Evolutionary conservation across 1,140 invertebrate genomes (phyloP).

Genomic region (Drosophila persimilis): DNA sequence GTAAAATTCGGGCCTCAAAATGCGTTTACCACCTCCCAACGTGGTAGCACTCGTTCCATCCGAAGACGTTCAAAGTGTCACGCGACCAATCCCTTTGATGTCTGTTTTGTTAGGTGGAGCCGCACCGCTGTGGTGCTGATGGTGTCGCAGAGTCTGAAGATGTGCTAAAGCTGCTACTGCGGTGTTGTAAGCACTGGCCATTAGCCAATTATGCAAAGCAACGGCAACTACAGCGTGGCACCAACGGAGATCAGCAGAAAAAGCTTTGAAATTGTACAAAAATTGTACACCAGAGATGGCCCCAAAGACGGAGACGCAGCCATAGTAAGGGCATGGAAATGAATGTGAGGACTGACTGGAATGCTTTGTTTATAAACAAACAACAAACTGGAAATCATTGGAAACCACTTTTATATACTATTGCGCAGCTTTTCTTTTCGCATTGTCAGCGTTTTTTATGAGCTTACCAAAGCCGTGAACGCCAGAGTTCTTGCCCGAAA

Average conservation of each 20-base stretch:
- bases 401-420: conserved; percentile 51
- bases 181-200: conserved; percentile 62
- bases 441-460: conserved; percentile 72
- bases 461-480: conserved; percentile 9
- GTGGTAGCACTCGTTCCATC: conserved; percentile 1
- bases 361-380: conserved; percentile 55
- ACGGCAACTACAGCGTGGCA: not conserved
- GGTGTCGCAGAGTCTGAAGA: conserved; percentile 1
- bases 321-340: too few species aligned
- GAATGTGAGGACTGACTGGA: not conserved
- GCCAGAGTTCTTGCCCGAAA: conserved; percentile 44
- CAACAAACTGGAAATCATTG: conserved; percentile 29
- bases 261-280: conserved; percentile 44
- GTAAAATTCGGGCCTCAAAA: conserved; percentile 11
- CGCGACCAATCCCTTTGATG: conserved; percentile 44
- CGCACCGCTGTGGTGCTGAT: conserved; percentile 15
- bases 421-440: conserved; percentile 64
- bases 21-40: conserved; percentile 20
- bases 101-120: conserved; percentile 1
- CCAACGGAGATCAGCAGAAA: conserved; percentile 16
- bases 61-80: conserved; percentile 28
- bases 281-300: conserved; percentile 13
- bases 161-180: conserved; percentile 36
- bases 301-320: conserved; percentile 1
- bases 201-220: conserved; percentile 67